phyloP scores from a whole-genome alignment of 1,140 invertebrate species.

The Adelges cooleyi region DNA sequence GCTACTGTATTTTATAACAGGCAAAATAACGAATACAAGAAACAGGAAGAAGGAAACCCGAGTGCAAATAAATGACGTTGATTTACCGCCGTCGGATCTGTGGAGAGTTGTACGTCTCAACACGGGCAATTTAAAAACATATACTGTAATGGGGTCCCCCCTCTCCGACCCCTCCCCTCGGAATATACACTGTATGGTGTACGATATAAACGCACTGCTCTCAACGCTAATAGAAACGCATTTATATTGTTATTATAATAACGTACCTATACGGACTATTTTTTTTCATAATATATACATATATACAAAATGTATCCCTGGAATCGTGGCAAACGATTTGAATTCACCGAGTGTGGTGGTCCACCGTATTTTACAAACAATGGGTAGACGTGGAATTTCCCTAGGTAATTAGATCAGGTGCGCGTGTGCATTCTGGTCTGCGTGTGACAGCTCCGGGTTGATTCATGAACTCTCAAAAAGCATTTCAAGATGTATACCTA shows the following conservation, averaged over 20 bases:
- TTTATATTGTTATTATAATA: neutral
- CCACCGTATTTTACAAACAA: constrained; percentile 24
- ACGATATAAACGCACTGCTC: neutral
- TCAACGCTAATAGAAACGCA: neutral
- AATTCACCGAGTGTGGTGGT: constrained; percentile 7
- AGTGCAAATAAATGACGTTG: neutral
- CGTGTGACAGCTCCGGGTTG: neutral
- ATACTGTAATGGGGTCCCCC: neutral
- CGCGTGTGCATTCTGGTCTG: neutral
- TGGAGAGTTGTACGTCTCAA: neutral
- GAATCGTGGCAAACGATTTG: neutral
- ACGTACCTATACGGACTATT: no score
- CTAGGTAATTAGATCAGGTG: neutral
- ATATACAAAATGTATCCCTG: neutral
- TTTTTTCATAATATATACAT: no score
- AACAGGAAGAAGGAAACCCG: neutral
- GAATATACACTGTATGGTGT: no score
- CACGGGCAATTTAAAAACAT: neutral
- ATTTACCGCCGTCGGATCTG: neutral
- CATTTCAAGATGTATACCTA: no score
- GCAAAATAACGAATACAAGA: neutral
- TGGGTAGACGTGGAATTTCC: neutral
- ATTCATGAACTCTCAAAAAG: neutral
- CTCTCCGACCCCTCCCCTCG: no score
- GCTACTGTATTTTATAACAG: neutral